A percentile compares a stretch with the other conserved stretches of the same genome.
Conservation (phyloP, 2,888 invertebrate species). For the Bellardia pandia region DNA sequence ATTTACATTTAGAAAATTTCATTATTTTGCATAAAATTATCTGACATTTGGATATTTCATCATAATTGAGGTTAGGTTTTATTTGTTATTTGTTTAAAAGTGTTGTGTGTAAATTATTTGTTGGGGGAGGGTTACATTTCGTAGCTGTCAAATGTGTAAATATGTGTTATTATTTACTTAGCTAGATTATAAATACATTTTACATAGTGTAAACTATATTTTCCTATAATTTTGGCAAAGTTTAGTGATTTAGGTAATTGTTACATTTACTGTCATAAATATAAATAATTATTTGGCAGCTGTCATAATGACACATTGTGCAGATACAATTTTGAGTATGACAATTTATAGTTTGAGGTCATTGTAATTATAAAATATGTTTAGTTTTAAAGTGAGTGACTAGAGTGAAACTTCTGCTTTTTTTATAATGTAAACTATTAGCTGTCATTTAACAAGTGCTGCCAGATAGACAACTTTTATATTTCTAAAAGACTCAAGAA, state of each 20-base stretch:
- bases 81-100: conserved; percentile 3
- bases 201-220: not conserved
- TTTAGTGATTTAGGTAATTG: not conserved
- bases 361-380: too few species aligned
- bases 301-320: not conserved
- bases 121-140: not conserved
- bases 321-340: not conserved
- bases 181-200: conserved; percentile 38
- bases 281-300: not conserved
- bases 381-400: too few species aligned
- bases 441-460: too few species aligned
- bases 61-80: conserved; percentile 53
- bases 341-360: not conserved
- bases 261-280: not conserved
- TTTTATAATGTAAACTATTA: too few species aligned
- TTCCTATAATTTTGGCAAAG: not conserved
- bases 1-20: not conserved
- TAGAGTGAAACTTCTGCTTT: too few species aligned
- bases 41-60: conserved; percentile 39
- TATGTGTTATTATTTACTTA: conserved; percentile 36
- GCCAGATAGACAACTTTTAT: too few species aligned
- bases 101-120: conserved; percentile 29
- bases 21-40: conserved; percentile 39
- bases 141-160: conserved; percentile 4
- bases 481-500: not conserved